phyloP scores from a whole-genome alignment of 1,140 invertebrate species.

The Chelonus insularis region DNA sequence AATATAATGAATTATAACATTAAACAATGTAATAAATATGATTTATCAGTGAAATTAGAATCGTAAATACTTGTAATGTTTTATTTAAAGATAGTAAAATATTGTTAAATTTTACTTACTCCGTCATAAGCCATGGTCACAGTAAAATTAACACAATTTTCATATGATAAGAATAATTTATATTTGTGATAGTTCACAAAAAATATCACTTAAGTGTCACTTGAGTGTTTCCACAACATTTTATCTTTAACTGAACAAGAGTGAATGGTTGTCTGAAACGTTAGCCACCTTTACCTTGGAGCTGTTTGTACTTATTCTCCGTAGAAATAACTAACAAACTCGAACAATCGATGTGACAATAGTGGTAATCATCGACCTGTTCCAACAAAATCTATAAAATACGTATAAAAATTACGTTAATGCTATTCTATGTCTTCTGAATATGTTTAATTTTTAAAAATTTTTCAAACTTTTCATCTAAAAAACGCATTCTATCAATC shows the following conservation, averaged over 20 bases:
- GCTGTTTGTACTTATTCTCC: not conserved
- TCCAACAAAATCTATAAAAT: not conserved
- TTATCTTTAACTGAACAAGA: not conserved
- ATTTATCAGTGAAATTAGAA: too few relatives aligned
- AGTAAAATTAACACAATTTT: not conserved
- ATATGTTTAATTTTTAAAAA: too few relatives aligned
- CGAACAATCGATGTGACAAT: slow-evolving; percentile 10
- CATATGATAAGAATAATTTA: not conserved
- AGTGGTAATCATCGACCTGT: slow-evolving; percentile 7
- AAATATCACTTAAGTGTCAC: not conserved
- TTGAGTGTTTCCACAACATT: not conserved
- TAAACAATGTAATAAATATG: too few relatives aligned
- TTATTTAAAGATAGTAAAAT: too few relatives aligned
- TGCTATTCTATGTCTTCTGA: too few relatives aligned
- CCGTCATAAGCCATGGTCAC: slow-evolving; percentile 6
- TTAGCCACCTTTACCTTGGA: slow-evolving; percentile 17
- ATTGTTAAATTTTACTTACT: slow-evolving; percentile 5
- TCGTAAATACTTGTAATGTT: too few relatives aligned
- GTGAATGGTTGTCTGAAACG: slow-evolving; percentile 1
- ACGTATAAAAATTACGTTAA: too few relatives aligned
- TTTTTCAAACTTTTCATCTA: too few relatives aligned
- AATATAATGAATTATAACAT: too few relatives aligned
- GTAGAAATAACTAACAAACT: slow-evolving; percentile 3
- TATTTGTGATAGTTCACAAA: too few relatives aligned
- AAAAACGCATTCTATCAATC: too few relatives aligned